These are phyloP conservation scores for Pardosa pseudoannulata DNA, from an alignment of 2,888 invertebrate genomes.

Conservation along the genomic window DNA sequence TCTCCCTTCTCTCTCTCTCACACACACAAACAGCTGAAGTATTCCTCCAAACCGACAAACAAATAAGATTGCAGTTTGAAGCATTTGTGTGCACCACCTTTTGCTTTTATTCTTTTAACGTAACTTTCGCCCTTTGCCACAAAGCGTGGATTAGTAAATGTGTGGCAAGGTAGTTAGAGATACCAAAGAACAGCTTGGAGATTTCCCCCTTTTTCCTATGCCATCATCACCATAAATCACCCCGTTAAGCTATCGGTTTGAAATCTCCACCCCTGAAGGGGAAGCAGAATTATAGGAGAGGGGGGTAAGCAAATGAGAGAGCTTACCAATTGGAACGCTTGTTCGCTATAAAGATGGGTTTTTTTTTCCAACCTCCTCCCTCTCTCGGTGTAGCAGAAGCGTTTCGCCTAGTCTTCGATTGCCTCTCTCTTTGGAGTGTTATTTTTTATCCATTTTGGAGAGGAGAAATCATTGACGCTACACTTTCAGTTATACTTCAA, in stretches of 20 bases:
- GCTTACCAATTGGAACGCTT: constrained; percentile 44
- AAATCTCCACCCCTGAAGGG: constrained; percentile 43
- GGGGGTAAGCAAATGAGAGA: constrained; percentile 50
- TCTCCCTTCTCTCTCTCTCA: no score
- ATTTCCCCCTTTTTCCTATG: constrained; percentile 28
- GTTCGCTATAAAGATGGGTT: constrained; percentile 38
- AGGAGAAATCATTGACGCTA: no score
- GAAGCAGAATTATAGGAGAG: constrained; percentile 32
- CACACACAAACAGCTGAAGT: no score
- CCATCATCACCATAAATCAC: constrained; percentile 68
- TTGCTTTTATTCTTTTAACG: constrained; percentile 40
- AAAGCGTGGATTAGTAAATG: constrained; percentile 52
- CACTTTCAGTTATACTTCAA: not conserved
- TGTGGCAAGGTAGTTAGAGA: constrained; percentile 40
- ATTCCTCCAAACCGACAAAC: constrained; percentile 11
- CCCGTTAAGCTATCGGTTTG: constrained; percentile 59
- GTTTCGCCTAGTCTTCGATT: constrained; percentile 17
- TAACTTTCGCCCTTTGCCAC: constrained; percentile 26
- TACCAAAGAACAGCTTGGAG: constrained; percentile 41
- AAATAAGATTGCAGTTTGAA: constrained; percentile 53
- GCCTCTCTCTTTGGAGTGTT: constrained; percentile 4
- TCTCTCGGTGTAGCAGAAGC: constrained; percentile 5
- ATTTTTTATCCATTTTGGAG: no score
- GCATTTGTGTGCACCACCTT: constrained; percentile 37
- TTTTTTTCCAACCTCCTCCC: not conserved